phyloP scores from a whole-genome alignment of 1,140 invertebrate genomes.

The Drosophila mauritiana region DNA sequence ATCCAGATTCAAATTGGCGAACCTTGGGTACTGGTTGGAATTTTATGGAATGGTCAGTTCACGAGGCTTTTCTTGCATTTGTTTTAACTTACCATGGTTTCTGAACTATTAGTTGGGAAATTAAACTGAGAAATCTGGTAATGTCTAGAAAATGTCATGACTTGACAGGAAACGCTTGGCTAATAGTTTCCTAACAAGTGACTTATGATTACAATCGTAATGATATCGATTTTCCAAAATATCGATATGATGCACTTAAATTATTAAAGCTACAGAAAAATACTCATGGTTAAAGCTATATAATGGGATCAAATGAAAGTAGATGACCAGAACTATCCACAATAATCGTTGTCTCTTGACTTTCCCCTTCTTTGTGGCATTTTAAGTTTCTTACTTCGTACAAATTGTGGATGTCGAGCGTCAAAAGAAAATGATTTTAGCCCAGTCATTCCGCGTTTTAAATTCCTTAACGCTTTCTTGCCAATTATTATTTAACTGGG shows the following conservation, averaged over 20 bases:
- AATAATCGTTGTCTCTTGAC: conserved; percentile 12
- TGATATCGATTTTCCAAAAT: too few relatives aligned
- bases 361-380: conserved; percentile 47
- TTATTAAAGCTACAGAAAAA: too few relatives aligned
- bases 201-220: background rate
- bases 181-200: background rate
- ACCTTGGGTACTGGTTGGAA: background rate
- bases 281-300: background rate
- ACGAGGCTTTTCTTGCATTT: background rate
- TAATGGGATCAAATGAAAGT: conserved; percentile 32
- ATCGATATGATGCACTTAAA: too few relatives aligned
- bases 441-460: conserved; percentile 41
- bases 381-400: conserved; percentile 22
- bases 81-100: background rate
- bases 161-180: background rate
- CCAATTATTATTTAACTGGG: conserved; percentile 60
- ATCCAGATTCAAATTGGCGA: conserved; percentile 2
- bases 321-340: conserved; percentile 10
- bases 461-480: conserved; percentile 54
- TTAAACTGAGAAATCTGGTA: too few relatives aligned
- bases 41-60: too few relatives aligned
- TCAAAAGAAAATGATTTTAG: conserved; percentile 21
- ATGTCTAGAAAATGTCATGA: background rate
- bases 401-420: conserved; percentile 10
- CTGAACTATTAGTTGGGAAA: background rate